Conservation (phyloP, 2,113 vertebrate genomes). For the Engystomops pustulosus region DNA sequence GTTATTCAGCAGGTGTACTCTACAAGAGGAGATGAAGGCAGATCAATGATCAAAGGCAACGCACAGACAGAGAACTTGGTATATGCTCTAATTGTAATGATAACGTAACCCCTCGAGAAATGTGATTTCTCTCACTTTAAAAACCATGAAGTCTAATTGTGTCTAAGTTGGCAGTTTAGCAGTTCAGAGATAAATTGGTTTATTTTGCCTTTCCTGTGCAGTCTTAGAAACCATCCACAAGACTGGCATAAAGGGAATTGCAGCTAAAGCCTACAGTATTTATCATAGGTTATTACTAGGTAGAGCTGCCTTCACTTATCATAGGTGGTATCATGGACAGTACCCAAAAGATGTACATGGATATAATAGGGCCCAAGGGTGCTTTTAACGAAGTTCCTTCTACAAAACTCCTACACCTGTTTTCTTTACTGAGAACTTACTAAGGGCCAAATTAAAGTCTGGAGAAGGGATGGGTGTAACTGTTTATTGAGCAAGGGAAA, state of each 20-base stretch:
- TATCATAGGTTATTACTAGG: background rate
- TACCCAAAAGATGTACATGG: background rate
- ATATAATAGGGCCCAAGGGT: background rate
- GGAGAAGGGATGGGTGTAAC: too few species aligned
- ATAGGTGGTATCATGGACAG: background rate
- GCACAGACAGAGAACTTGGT: constrained; percentile 12
- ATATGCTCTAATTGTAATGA: constrained; percentile 40
- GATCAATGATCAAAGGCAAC: constrained; percentile 55
- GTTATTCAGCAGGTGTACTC: constrained; percentile 61
- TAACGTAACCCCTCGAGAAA: background rate
- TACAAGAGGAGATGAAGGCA: constrained; percentile 52
- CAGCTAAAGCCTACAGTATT: background rate
- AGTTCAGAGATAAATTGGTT: constrained; percentile 29
- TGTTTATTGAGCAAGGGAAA: too few species aligned
- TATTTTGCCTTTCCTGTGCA: background rate
- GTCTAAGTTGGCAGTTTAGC: constrained; percentile 40
- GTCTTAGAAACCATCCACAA: background rate
- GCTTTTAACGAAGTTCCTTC: background rate
- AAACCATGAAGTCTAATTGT: constrained; percentile 30
- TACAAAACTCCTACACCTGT: background rate
- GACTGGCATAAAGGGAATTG: background rate
- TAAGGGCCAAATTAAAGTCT: background rate
- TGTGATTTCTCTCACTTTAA: constrained; percentile 20
- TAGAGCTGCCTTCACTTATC: background rate
- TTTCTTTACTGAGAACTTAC: background rate